Base-by-base conservation (phyloP, 92 coral and sea anemone genomes). In the Parazoanthus atlanticus region DNA sequence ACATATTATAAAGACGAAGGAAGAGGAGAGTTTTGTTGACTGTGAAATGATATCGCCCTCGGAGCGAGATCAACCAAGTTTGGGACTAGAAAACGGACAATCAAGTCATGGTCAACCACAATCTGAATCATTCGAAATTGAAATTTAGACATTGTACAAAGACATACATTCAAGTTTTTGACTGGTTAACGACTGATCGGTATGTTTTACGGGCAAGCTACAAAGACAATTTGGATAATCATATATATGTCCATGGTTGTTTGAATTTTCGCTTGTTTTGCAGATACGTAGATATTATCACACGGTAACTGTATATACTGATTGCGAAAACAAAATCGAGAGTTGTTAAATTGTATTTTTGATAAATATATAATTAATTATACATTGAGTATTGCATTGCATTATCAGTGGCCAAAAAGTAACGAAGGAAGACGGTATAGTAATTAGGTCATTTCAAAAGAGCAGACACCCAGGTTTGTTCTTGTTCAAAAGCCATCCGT, bases 281-380 rank as follows among this genome's bases (percentile, higher is more conserved):
- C 34, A 5, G 38, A 30, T 40, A 12, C 30, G 76, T 71, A 19
- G 76, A 30, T 71, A 30, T 71, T 71, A 28, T 71, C 38, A 11
- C 76, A 71, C 19, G 1, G n/a, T 28, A 71, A 10, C 76, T 10
- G 2, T 30, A 32, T 28, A 28, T 71, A 11, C 11, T 6, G 17
- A 8, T 30, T 70, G 74, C 74, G 10, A 70, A n/a, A 36, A 36
- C 2, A 67, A n/a, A 17, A 61, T 61, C 38, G 38, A 71, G 76
- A 71, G 36, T 71, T 71, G 34, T 71, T 71, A 71, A 32, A 71
- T 71, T 71, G 76, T 71, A 71, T 71, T 71, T 71, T 71, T 71
- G 67, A 71, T 71, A 71, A 29, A 71, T 26, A 71, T 71, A 28
- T 32, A 71, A 30, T 71, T 28, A 71, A 28, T 29, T 43, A 43